Evolutionary conservation across 92 coral and sea anemone species (phyloP), one percentile per base, ranked within the genome.

Genomic region (Scolanthus callimorphus): DNA sequence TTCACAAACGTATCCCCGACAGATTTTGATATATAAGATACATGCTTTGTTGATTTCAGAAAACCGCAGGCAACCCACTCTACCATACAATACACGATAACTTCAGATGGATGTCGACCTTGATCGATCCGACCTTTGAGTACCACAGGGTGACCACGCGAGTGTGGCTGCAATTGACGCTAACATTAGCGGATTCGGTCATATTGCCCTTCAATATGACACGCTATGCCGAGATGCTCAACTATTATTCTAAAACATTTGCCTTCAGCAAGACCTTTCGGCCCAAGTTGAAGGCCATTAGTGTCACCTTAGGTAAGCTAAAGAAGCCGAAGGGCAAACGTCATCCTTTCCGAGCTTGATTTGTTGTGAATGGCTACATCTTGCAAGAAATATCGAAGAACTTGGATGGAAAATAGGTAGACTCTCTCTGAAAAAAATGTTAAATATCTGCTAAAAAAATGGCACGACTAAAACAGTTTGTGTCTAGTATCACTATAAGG

Each of bases 71-170:
- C 0, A 87, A 84, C 39, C 96, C 99, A 8, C 71, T 94, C 17
- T 94, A 94, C 65, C 99, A 94, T 71, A 88, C 98, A n/a, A 90
- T 92, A 17, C 96, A 92, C 79, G 98, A 92, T 47, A 92, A 74
- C 57, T 92, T 76, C 57, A 82, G 85, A 71, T 80, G 88, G 78
- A 69, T 92, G 69, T 70, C 83, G 53, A 75, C 55, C 1, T 58
- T 88, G 44, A 74, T 92, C 41, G 98, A 92, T 63, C 96, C 98
- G 20, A 28, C 82, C 50, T 88, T 92, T 53, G 79, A 56, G 67
- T 94, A 69, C 71, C 96, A 84, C 49, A 79, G 80, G 66, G 96
- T 82, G 29, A 88, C 96, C 12, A 83, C 96, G 25, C 73, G 83
- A 28, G 84, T 88, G 15, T 79, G 83, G 83, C 69, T 82, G 34